Evolutionary conservation across 2,888 invertebrate species (phyloP), one percentile per base, ranked within the genome.

Genomic region (Cheilosia variabilis): DNA sequence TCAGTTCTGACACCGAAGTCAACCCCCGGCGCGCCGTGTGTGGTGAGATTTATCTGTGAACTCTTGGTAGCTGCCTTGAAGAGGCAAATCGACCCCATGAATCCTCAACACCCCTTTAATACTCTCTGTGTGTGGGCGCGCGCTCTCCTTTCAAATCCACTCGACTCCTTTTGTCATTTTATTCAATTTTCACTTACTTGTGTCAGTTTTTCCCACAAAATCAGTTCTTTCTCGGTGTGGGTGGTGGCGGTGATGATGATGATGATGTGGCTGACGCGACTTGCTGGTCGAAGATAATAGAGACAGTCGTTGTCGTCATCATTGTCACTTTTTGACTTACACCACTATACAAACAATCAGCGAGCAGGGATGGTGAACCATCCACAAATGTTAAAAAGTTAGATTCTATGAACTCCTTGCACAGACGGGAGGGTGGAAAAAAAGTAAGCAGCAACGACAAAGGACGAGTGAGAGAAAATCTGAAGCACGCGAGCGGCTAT

Each of bases 281-380:
- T 84, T 79, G 69, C 83, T 84, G 83, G 79, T 55, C 79, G 63
- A 79, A 84, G 83, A 84, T 84, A 84, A 84, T 84, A 84, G 75
- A 84, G 83, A 79, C 83, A 65, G 69, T 84, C 83, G 73, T 79
- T 84, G 72, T 78, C 78, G 65, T 63, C 72, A 60, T 77, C 63
- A 55, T 73, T 63, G 62, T 63, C 62, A 43, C 72, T 79, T 73
- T 75, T 73, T 75, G 79, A 71, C 57, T 84, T 83, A 63, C 66
- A 66, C 55, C 43, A 53, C 65, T 55, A 19, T 19, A 66, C 63
- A 69, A 31, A 43, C 52, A 69, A 22, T 50, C 55, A 57, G 50
- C 31, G 24, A 60, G 52, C 22, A 24, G 47, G 31, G 31, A 24
- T 24, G 15, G 34, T 13, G 37, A 24, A 31, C 17, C 34, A 50